Conservation (phyloP, 2,888 invertebrate species). For the Thecocarcelia acutangulata region DNA sequence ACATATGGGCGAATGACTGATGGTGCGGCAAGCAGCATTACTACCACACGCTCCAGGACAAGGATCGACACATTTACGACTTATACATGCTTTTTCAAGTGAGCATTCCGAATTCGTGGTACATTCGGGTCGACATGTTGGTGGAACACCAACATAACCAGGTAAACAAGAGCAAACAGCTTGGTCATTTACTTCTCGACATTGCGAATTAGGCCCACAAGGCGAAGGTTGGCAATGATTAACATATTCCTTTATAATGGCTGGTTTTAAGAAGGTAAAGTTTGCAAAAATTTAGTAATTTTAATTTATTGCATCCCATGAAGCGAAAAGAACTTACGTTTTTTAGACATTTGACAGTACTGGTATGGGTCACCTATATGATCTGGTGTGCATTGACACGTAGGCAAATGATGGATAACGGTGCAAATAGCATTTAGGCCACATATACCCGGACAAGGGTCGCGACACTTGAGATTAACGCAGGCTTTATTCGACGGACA, state of each 20-base stretch:
- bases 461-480: conserved; percentile 87
- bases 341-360: conserved; percentile 83
- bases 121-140: conserved; percentile 87
- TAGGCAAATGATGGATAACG: conserved; percentile 87
- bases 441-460: conserved; percentile 91
- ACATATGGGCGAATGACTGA: conserved; percentile 90
- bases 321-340: conserved; percentile 81
- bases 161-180: conserved; percentile 85
- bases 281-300: not conserved
- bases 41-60: conserved; percentile 85
- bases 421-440: conserved; percentile 88
- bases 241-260: conserved; percentile 77
- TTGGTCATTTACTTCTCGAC: conserved; percentile 84
- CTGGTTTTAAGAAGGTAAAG: conserved; percentile 66
- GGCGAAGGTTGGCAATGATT: conserved; percentile 86
- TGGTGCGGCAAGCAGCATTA: conserved; percentile 87
- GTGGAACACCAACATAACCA: conserved; percentile 85
- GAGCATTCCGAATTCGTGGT: conserved; percentile 85
- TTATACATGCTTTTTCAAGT: conserved; percentile 84
- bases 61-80: conserved; percentile 86
- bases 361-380: conserved; percentile 90
- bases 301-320: not conserved
- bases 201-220: conserved; percentile 86
- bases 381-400: conserved; percentile 86
- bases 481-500: conserved; percentile 88